Conservation (phyloP, 1,140 invertebrate genomes). For the Adelges cooleyi region DNA sequence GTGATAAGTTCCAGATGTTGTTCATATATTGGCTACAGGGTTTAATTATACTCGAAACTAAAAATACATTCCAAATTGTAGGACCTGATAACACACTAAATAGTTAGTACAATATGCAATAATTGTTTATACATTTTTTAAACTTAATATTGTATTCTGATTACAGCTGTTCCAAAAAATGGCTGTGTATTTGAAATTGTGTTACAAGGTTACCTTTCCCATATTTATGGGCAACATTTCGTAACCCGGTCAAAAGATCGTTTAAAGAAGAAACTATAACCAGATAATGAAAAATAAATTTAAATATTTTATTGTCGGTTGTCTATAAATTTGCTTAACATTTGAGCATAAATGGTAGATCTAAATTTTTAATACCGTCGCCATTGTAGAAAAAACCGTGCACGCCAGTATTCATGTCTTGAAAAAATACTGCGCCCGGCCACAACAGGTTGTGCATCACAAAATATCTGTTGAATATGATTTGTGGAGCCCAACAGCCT, state of each 20-base stretch:
- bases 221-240: conserved; percentile 57
- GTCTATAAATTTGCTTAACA: background rate
- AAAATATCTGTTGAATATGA: background rate
- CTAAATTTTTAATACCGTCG: conserved; percentile 7
- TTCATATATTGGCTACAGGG: conserved; percentile 51
- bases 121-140: background rate
- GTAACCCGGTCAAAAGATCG: conserved; percentile 52
- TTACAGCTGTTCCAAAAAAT: conserved; percentile 57
- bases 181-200: conserved; percentile 50
- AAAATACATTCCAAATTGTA: conserved; percentile 60
- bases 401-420: conserved; percentile 2
- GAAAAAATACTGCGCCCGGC: conserved; percentile 1
- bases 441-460: background rate
- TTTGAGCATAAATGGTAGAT: conserved; percentile 16
- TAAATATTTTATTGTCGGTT: too few relatives aligned
- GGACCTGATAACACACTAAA: conserved; percentile 50
- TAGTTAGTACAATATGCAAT: conserved; percentile 45
- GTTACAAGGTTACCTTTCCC: conserved; percentile 46
- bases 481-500: conserved; percentile 6
- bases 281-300: too few relatives aligned
- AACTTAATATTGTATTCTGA: conserved; percentile 31
- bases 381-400: conserved; percentile 14
- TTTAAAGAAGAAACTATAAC: conserved; percentile 59
- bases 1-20: conserved; percentile 55
- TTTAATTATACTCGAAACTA: conserved; percentile 66